Base-by-base conservation (phyloP, 2,797 vertebrate genomes). In the Strix occidentalis region DNA sequence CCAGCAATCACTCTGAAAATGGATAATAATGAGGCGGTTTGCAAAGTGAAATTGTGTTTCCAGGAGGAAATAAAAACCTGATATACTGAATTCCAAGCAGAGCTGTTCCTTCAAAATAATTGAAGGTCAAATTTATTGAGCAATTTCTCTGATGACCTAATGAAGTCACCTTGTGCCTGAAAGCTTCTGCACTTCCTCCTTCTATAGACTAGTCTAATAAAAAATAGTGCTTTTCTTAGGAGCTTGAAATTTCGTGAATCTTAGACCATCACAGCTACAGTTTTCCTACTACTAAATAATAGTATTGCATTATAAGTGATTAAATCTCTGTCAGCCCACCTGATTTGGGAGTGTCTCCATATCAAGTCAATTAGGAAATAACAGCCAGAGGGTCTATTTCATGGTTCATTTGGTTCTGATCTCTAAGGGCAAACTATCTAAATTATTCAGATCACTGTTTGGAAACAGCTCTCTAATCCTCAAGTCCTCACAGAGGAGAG, bases 331-430 rank as follows among this genome's bases (percentile, higher is more conserved):
- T 81, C 90, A 84, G 82, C 93, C 80, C 63, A 86, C 84, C 93
- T 96, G 96, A 93, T 97, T 33, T 96, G 84, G 79, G 96, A 90
- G 91, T 95, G 90, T 93, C 87, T 97, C 86, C 77, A 35, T 71
- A 78, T 96, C 86, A 91, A 94, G 50, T 76, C 97, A 97, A 97
- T 97, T 96, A 97, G 91, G 72, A 95, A 94, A 81, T 81, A 92
- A 95, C 68, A 96, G 91, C 89, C 92, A 95, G 94, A 97, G 96
- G 93, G 90, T 97, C 93, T 90, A 12, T 97, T 97, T 98, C 97
- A 92, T 91, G 76, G 94, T 97, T 97, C 95, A 90, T 91, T 97
- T 97, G 88, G 83, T 95, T 96, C 91, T 71, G 94, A 89, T 97
- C 96, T 97, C 97, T 91, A 84, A 97, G 93, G 96, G 77, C 90